Evolutionary conservation across 2,797 vertebrate genomes (phyloP).

Genomic region (Parambassis ranga): DNA sequence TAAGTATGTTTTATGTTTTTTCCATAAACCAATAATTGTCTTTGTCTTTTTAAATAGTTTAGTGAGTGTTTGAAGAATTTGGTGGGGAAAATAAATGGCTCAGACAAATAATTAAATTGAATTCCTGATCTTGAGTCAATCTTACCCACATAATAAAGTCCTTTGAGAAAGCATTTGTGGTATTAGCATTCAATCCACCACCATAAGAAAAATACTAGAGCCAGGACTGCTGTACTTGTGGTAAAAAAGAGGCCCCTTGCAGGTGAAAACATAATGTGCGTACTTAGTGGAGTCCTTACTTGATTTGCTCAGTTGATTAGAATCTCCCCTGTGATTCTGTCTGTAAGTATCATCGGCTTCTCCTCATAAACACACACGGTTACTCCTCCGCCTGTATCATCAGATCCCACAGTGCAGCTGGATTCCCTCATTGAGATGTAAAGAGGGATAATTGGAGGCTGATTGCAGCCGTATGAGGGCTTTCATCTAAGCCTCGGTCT

Average conservation of each 20-base stretch:
- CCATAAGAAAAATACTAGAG: slow-evolving; percentile 24
- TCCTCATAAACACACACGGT: slow-evolving; percentile 42
- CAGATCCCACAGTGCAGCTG: slow-evolving; percentile 57
- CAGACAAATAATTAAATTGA: slow-evolving; percentile 40
- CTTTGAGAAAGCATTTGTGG: slow-evolving; percentile 2
- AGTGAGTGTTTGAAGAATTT: slow-evolving; percentile 13
- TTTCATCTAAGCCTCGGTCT: slow-evolving; percentile 42
- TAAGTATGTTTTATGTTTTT: slow-evolving; percentile 31
- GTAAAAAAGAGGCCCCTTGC: slow-evolving; percentile 25
- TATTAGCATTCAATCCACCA: slow-evolving; percentile 26
- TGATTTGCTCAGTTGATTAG: slow-evolving; percentile 64
- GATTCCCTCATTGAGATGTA: slow-evolving; percentile 75
- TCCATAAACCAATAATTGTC: slow-evolving; percentile 27
- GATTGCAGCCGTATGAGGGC: slow-evolving; percentile 75
- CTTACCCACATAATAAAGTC: slow-evolving; percentile 16
- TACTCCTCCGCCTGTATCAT: slow-evolving; percentile 54
- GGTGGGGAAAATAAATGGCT: slow-evolving; percentile 23
- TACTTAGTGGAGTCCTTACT: slow-evolving; percentile 25
- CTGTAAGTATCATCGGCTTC: slow-evolving; percentile 57
- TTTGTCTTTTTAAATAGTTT: slow-evolving; percentile 36
- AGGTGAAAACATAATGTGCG: slow-evolving; percentile 38
- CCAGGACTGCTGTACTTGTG: neutral
- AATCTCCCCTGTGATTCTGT: slow-evolving; percentile 58
- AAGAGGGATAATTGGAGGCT: slow-evolving; percentile 80
- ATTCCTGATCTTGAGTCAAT: slow-evolving; percentile 47